Base-by-base conservation (phyloP, 2,113 vertebrate genomes). In the Crocuta crocuta region DNA sequence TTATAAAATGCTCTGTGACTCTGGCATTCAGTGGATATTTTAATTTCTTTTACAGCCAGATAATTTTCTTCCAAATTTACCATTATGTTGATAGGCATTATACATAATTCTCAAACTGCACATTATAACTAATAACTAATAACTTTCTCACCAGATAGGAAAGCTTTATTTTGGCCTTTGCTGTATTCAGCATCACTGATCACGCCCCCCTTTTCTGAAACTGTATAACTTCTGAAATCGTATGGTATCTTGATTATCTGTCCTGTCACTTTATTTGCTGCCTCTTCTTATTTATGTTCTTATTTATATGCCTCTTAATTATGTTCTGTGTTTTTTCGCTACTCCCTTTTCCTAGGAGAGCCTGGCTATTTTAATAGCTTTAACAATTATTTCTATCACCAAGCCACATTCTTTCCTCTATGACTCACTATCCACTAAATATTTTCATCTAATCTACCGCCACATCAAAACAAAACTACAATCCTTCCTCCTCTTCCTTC, bases 1-100 rank as follows among this genome's bases (percentile, higher is more conserved):
- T 92, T 43, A 71, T 79, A 79, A 94, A 95, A 89, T 45, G 23
- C 90, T 83, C 23, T 82, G 58, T 71, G 35, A 92, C 9, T 79
- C 19, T 15, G 61, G 0, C 39, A 19, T 71, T 71, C 43, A 92
- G 26, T 48, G 33, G 17, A n/a, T 92, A 35, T 33, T 91, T 8
- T 31, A 63, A 10, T 11, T 26, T 23, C 5, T 91, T 89, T 94
- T n/a, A 79, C 55, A 24, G 94, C 12, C 7, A 89, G 84, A 61
- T 89, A 85, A 94, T 85, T 97, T 92, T 85, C 45, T 96, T 91
- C 24, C 55, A 92, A 94, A 88, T 12, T 58, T 79, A 96, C 10
- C 79, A 17, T 63, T 86, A 91, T 65, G 48, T 48, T 90, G 5
- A 53, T 89, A 84, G 55, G 4, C 23, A 45, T 13, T 85, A 13